Base-by-base conservation (phyloP, 2,797 vertebrate species). In the Hyperoplus immaculatus region DNA sequence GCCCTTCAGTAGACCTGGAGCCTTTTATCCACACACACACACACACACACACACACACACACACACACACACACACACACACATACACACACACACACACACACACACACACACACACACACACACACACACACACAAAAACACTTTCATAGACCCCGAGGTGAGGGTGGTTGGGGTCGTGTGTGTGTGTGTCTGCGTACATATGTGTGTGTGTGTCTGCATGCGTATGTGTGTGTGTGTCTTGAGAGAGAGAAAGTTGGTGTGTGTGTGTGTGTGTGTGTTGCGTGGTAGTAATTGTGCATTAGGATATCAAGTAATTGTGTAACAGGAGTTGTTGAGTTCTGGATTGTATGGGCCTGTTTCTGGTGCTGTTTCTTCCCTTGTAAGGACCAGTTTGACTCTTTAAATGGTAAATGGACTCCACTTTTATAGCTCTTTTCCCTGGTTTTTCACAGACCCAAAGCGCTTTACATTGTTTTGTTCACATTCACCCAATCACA, bases 1-100 rank as follows among this genome's bases (percentile, higher is more conserved):
- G 92, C 94, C 94, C 94, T 95, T 95, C 88, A 92, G 86, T 83
- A 75, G 86, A 85, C 87, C 81, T 57, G 59, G n/a, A 82, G 78
- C 75, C 80, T 92, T 92, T 94, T 93, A 93, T 93, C 91, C 90
- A 92, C 81, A 83, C 80, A 66, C 84, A 78, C 89, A 77, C 72
- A 85, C 47, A 76, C 82, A 72, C 77, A 75, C 62, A 60, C 80
- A 71, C 75, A 65, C 76, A 68, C 51, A 82, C 77, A 61, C 81
- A 73, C 87, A 75, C 67, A 80, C 56, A 69, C 90, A 92, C 81
- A 83, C 80, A 66, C 84, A 78, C 89, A 77, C 72, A 85, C 47
- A 76, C 82, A 72, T 75, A 73, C 62, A 60, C 80, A 71, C 75
- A 59, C 76, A 68, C 51, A 82, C 77, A 59, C 81, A 73, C 87